Conservation (phyloP, 2,797 vertebrate genomes). For the Microhierax caerulescens region DNA sequence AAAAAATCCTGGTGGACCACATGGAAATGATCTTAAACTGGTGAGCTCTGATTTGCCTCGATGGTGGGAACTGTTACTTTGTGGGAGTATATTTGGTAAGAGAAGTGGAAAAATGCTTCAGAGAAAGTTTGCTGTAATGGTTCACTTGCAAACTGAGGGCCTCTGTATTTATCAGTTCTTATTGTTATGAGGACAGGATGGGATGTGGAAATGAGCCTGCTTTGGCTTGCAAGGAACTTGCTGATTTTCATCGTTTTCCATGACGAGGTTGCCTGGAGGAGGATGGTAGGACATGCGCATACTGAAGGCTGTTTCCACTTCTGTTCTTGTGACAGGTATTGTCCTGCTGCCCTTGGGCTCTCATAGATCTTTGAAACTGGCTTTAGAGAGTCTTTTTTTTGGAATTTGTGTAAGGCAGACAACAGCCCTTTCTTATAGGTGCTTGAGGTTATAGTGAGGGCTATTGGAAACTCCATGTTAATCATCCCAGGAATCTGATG, state of each 20-base stretch:
- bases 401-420: neutral
- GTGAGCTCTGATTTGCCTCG: neutral
- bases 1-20: neutral
- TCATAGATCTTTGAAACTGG: neutral
- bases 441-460: neutral
- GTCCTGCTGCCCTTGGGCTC: neutral
- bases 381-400: neutral
- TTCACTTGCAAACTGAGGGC: neutral
- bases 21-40: neutral
- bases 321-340: fast-evolving
- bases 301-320: neutral
- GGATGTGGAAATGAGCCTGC: neutral
- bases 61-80: neutral
- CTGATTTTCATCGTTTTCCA: neutral
- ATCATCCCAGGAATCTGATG: neutral
- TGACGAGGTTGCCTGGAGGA: neutral
- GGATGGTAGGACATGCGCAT: neutral
- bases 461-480: neutral
- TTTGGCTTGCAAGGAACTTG: neutral
- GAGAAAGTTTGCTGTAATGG: fast-evolving
- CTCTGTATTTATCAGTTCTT: neutral
- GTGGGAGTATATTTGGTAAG: neutral
- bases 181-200: neutral
- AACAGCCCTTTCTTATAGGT: neutral
- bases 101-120: neutral